These are phyloP conservation scores for Onchidella celtica DNA, from an alignment of 2,888 invertebrate genomes.

Conservation along the genomic window DNA sequence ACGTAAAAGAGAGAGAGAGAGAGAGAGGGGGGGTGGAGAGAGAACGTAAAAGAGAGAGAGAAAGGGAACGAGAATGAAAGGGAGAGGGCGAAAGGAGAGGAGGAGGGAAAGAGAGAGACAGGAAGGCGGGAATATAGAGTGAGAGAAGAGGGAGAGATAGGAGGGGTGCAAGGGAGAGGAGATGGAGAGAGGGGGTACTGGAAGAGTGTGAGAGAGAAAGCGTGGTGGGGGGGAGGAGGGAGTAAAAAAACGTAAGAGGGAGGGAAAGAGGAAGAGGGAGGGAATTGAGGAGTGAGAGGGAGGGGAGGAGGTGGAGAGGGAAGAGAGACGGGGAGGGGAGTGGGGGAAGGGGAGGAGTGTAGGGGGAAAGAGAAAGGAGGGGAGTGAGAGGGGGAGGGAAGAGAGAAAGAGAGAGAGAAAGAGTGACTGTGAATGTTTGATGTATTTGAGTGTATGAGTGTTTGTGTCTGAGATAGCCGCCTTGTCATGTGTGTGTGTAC, in stretches of 20 bases:
- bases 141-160: not conserved
- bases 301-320: not conserved
- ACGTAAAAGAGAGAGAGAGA: no score
- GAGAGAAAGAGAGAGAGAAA: no score
- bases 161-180: not conserved
- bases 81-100: not conserved
- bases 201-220: not conserved
- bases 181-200: not conserved
- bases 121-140: not conserved
- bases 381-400: no score
- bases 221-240: not conserved
- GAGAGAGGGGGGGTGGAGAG: no score
- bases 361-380: no score
- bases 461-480: no score
- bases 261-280: not conserved
- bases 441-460: no score
- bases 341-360: no score
- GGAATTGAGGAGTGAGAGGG: not conserved
- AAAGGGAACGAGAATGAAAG: not conserved
- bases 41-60: not conserved
- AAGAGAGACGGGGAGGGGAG: no score
- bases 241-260: no score
- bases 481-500: constrained; percentile 3
- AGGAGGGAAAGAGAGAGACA: not conserved
- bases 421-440: no score